Evolutionary conservation across 1,140 invertebrate species (phyloP), one percentile per base, ranked within the genome.

Genomic region (Panagrolaimus sp.): DNA sequence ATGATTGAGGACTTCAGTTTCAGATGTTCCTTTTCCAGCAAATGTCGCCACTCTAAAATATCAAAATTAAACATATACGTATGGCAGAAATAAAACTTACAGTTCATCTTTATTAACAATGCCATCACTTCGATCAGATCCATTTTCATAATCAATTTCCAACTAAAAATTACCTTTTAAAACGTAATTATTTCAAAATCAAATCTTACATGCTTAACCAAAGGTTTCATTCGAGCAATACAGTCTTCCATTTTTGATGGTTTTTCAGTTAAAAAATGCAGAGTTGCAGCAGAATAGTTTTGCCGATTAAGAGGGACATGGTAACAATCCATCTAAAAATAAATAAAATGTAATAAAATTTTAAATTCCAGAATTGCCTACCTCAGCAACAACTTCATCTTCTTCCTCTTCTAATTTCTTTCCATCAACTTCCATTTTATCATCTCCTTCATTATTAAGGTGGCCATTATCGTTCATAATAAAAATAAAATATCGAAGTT

Each of bases 361-460:
- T 12, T 12, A 1, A 2, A 58, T 4, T n/a, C 3, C 2, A 58
- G 32, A 4, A 38, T 38, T 38, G n/a, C 52, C 14, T 26, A 58
- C 52, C n/a, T 58, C 52, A 58, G 52, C 52, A 12, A 58, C 52
- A n/a, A 58, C 52, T 28, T 58, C 52, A 58, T 58, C 52, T 28
- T 58, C 52, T 21, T 58, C 52, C 14, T 21, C 52, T 26, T 58
- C 52, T 21, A 58, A 26, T 21, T 58, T 58, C 32, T 38, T 38
- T 38, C 32, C 32, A 38, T 38, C 32, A 38, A 38, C 32, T 38
- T 38, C 32, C 32, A 38, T 38, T 38, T 38, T 38, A 38, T 38
- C 32, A 38, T 38, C 32, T 2, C 7, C 32, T 4, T 2, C 2
- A 38, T 38, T 38, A 38, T 38, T 38, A 4, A 38, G 32, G 32